Base-by-base conservation (phyloP, 37 sponge, comb jelly and placozoan species). In the Halisarca cf. caerulea region DNA sequence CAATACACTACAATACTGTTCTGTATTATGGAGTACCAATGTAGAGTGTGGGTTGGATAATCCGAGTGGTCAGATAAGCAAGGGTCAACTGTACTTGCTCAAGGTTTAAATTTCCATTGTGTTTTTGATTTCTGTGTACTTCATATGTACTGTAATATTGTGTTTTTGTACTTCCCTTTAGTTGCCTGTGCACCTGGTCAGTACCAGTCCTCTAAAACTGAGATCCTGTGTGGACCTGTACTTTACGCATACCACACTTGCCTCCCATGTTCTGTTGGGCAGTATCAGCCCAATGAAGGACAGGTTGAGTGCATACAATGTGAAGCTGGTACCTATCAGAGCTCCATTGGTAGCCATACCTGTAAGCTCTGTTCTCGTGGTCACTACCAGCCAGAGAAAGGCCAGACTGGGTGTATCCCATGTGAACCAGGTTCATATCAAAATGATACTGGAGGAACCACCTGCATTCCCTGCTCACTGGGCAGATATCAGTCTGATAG, bases 141-240 rank as follows among this genome's bases (percentile, higher is more conserved):
- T n/a, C n/a, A n/a, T n/a, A n/a, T n/a, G n/a, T n/a, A n/a, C n/a
- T n/a, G n/a, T n/a, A n/a, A n/a, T n/a, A n/a, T n/a, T n/a, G n/a
- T n/a, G n/a, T n/a, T n/a, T n/a, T n/a, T n/a, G n/a, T n/a, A n/a
- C 77, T 3, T n/a, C n/a, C n/a, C 40, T 74, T 23, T 25, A 74
- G 77, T 74, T 74, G 42, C 40, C 24, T 74, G 77, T 74, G 43
- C 24, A 37, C 42, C 77, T 74, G 77, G 77, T 15, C 25, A 74
- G 45, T 74, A 74, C 25, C 77, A 37, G 42, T 21, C 2, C 8
- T 40, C 77, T 17, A 43, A 21, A 2, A 43, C 42, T 44, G 77
- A 74, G 1, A 1, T 43, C 15, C 40, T 74, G 42, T 37, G 25
- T 25, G 77, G 77, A 38, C 24, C 25, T 20, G 45, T 74, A n/a